A percentile compares a stretch with the other conserved stretches of the same genome.
Conservation (phyloP, 2,113 vertebrate species). For the Pan troglodytes region DNA sequence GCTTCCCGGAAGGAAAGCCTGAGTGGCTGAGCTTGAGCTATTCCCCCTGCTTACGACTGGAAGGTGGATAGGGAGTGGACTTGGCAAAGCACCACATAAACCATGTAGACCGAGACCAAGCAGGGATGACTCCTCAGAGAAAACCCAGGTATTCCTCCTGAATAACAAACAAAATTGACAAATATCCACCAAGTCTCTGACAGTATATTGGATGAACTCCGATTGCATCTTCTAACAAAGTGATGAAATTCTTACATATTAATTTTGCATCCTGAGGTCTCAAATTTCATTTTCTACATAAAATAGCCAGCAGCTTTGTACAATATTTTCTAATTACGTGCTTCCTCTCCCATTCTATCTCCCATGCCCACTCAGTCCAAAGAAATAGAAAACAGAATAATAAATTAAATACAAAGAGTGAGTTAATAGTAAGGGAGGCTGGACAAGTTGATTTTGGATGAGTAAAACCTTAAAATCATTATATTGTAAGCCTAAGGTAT, state of each 20-base stretch:
- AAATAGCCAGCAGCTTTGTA: background rate
- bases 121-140: background rate
- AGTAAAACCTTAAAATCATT: background rate
- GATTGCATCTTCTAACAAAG: background rate
- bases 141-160: background rate
- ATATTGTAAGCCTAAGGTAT: background rate
- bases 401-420: background rate
- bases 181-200: too few species aligned
- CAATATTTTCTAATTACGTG: background rate
- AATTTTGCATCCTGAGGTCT: background rate
- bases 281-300: background rate
- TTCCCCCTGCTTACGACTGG: background rate
- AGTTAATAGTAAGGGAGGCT: background rate
- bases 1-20: background rate
- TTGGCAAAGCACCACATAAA: background rate
- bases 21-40: background rate
- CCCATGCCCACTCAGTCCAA: background rate
- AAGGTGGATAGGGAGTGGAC: background rate
- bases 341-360: background rate
- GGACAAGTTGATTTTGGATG: background rate
- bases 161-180: background rate
- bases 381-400: background rate
- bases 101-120: background rate
- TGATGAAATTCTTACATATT: background rate
- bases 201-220: accelerated